Percentiles rank a stretch among this genome's conserved stretches.
Conservation (phyloP, 2,888 invertebrate genomes). For the Sacculina carcini region DNA sequence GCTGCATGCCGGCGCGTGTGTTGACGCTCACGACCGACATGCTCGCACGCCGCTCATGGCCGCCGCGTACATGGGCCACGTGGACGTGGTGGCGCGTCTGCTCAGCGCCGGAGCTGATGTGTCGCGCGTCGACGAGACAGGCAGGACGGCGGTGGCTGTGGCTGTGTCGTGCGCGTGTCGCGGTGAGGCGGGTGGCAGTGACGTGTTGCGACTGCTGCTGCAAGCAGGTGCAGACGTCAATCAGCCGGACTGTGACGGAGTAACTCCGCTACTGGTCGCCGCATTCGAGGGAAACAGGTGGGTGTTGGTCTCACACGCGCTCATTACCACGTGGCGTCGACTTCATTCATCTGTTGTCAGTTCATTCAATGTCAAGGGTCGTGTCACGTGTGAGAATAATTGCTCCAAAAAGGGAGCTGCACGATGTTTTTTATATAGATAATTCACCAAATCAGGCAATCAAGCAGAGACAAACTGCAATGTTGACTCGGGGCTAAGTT, state of each 20-base stretch:
- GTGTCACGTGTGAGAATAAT: too few relatives aligned
- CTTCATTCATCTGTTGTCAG: too few relatives aligned
- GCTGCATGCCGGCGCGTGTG: slow-evolving; percentile 21
- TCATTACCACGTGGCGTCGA: too few relatives aligned
- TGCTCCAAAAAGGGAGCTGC: too few relatives aligned
- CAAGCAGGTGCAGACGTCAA: slow-evolving; percentile 59
- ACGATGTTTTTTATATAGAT: too few relatives aligned
- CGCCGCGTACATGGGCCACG: slow-evolving; percentile 75
- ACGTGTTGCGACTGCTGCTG: slow-evolving; percentile 30
- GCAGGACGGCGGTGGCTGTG: slow-evolving; percentile 48
- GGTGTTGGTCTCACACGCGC: too few relatives aligned
- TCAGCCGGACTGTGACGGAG: slow-evolving; percentile 55
- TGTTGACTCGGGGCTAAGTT: too few relatives aligned
- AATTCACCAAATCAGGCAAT: too few relatives aligned
- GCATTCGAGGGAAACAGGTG: slow-evolving; percentile 70
- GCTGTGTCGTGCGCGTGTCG: slow-evolving; percentile 60
- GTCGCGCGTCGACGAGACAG: slow-evolving; percentile 26
- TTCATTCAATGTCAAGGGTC: too few relatives aligned
- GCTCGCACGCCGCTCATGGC: slow-evolving; percentile 25
- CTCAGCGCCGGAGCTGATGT: slow-evolving; percentile 54
- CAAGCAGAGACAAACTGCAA: too few relatives aligned
- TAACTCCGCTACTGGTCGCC: slow-evolving; percentile 63
- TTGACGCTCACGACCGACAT: slow-evolving; percentile 23
- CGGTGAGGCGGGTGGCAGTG: slow-evolving; percentile 30
- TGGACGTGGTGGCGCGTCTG: slow-evolving; percentile 60